Percentiles rank a stretch among this genome's conserved stretches.
Conservation (phyloP, 2,113 vertebrate genomes). For the Puntigrus tetrazona region DNA sequence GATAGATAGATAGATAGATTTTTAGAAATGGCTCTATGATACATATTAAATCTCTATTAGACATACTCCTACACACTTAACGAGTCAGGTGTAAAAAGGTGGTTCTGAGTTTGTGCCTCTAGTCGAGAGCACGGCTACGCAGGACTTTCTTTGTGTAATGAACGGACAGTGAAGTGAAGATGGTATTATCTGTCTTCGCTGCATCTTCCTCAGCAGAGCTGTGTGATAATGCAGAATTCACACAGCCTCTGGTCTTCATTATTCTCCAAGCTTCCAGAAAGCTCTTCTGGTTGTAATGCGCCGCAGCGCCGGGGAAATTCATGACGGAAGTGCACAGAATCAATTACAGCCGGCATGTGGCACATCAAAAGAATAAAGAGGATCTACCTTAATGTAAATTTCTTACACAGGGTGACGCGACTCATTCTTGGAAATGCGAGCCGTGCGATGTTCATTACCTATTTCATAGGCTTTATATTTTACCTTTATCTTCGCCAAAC, state of each 20-base stretch:
- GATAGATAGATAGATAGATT: no score
- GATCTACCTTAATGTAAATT: slow-evolving; percentile 67
- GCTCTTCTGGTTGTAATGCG: slow-evolving; percentile 67
- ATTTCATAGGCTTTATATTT: slow-evolving; percentile 52
- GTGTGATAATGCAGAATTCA: slow-evolving; percentile 66
- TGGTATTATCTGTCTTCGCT: background rate
- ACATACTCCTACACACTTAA: background rate
- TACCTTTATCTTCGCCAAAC: slow-evolving; percentile 40
- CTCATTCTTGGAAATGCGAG: slow-evolving; percentile 63
- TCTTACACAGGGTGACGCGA: slow-evolving; percentile 58
- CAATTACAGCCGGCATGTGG: slow-evolving; percentile 69
- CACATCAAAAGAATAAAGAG: slow-evolving; percentile 72
- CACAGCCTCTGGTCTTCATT: slow-evolving; percentile 67
- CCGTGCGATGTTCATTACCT: slow-evolving; percentile 61
- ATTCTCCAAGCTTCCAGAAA: slow-evolving; percentile 62
- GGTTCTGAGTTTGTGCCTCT: background rate
- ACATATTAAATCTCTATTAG: no score
- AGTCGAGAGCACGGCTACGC: background rate
- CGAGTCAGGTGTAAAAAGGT: background rate
- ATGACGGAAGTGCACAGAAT: slow-evolving; percentile 70
- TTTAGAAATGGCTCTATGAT: no score
- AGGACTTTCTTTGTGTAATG: background rate
- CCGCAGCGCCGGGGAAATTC: slow-evolving; percentile 59
- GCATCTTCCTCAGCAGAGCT: background rate
- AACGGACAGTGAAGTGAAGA: background rate